Base-by-base conservation (phyloP, 2,113 vertebrate genomes). In the Cromileptes altivelis region DNA sequence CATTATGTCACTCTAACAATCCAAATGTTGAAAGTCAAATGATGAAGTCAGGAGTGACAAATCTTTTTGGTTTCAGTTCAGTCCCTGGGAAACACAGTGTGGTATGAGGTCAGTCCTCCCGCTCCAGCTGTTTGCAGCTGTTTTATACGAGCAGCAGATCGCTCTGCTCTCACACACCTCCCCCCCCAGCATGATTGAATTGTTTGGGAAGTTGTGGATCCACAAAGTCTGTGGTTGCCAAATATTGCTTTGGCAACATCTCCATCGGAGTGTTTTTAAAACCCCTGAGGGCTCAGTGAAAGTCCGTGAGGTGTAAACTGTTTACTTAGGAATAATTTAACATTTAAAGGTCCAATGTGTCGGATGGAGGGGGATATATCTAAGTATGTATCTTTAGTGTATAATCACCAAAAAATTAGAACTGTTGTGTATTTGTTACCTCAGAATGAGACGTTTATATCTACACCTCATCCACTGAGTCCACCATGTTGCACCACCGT, bases 61-160 rank as follows among this genome's bases (percentile, higher is more conserved):
- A 17, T 45, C 37, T 30, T 19, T 69, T 13, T 55, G 10, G 47
- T 2, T 37, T 60, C n/a, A 40, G 33, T 40, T 27, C n/a, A 40
- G 42, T 40, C 27, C 53, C 42, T 73, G 71, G 55, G 75, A 85
- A 82, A 21, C n/a, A 8, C 45, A 33, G 70, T 67, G 67, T 14
- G n/a, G 42, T 64, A 53, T 75, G 86, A 55, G 10, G 57, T 72
- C 80, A 40, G 58, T 30, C 40, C 40, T 80, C 30, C 67, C 57
- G 13, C 53, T 80, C 1, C 80, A 79, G 85, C 76, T 87, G 77
- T 86, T 60, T 63, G 56, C 84, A 88, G 87, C 87, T 88, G 78
- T 71, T 84, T 25, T 47, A 17, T 37, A 50, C 30, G 57, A 63
- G 33, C 42, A 70, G n/a, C 72, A 62, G 0, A 60, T 15, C 11